These are phyloP conservation scores for Gasterosteus aculeatus DNA, from an alignment of 2,113 vertebrate species.

Conservation along the genomic window DNA sequence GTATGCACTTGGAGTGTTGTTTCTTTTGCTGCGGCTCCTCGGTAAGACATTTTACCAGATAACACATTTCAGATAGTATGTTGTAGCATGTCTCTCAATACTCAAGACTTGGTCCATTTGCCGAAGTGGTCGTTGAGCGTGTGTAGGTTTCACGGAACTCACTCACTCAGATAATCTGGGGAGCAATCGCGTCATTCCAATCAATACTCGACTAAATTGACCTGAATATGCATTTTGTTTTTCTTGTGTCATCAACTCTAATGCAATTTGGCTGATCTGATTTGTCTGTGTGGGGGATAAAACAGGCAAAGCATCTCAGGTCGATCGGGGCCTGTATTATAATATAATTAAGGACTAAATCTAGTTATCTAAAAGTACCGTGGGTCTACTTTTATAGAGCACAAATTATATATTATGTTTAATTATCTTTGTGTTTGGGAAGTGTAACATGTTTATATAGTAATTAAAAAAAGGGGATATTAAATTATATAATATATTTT, in stretches of 20 bases:
- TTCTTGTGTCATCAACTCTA: background rate
- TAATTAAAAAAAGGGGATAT: background rate
- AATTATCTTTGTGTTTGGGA: background rate
- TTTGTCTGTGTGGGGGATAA: background rate
- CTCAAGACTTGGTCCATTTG: background rate
- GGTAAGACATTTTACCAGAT: conserved; percentile 80
- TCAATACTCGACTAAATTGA: background rate
- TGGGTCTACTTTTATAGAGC: background rate
- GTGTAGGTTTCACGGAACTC: conserved; percentile 1
- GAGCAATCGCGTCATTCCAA: no score
- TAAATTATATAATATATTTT: background rate
- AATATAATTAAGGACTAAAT: conserved; percentile 11
- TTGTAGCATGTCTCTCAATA: background rate
- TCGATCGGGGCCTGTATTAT: background rate
- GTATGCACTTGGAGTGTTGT: conserved; percentile 95
- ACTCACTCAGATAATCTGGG: background rate
- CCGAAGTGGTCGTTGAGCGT: background rate
- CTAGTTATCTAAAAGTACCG: background rate
- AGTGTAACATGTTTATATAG: background rate
- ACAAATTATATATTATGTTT: background rate
- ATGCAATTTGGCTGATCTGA: background rate
- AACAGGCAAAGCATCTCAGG: background rate
- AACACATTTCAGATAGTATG: background rate
- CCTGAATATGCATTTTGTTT: conserved; percentile 1
- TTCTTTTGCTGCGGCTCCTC: conserved; percentile 92